Evolutionary conservation across 2,113 vertebrate genomes (phyloP).

Genomic region (Mixornis gularis): DNA sequence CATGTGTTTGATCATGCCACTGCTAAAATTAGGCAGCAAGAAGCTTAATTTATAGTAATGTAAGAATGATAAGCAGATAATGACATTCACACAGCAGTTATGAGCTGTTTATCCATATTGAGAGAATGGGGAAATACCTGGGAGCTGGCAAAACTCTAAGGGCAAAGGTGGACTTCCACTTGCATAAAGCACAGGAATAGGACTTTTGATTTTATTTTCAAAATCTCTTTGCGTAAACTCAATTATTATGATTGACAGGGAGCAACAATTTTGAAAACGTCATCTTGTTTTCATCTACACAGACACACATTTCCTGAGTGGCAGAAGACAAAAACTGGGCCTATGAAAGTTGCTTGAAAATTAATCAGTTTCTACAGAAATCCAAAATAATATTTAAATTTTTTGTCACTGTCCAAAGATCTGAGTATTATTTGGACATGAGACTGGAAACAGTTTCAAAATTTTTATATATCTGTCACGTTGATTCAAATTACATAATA

Average conservation of each 20-base stretch:
- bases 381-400: background rate
- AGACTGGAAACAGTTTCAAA: background rate
- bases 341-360: constrained; percentile 15
- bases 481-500: background rate
- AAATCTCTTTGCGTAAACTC: background rate
- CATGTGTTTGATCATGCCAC: background rate
- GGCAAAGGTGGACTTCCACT: background rate
- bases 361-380: constrained; percentile 10
- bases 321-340: background rate
- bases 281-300: background rate
- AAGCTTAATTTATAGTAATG: background rate
- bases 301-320: background rate
- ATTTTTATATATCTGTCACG: background rate
- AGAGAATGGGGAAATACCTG: background rate
- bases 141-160: background rate
- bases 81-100: background rate
- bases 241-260: background rate
- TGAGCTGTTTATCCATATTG: background rate
- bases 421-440: background rate
- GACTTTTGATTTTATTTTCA: background rate
- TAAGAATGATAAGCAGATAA: background rate
- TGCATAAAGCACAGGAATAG: background rate
- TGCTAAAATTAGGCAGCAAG: background rate
- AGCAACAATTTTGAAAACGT: background rate
- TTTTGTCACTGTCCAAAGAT: background rate